Conservation (phyloP, 2,797 vertebrate genomes). For the Monodelphis domestica region DNA sequence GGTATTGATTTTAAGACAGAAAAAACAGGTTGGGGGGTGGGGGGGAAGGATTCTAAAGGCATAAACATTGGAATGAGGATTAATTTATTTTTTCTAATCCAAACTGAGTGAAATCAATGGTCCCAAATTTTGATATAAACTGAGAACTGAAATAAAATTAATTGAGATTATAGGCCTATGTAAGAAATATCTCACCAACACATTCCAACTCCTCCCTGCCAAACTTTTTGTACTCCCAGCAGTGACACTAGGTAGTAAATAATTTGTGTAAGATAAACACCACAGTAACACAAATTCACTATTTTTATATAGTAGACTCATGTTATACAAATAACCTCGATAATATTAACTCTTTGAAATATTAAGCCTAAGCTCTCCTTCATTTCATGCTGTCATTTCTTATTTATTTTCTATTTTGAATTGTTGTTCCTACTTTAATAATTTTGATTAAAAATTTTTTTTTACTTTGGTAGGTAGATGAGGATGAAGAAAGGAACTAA, state of each 20-base stretch:
- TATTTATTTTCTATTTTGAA: not conserved
- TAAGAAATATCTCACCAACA: not conserved
- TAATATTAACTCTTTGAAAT: not conserved
- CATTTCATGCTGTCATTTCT: not conserved
- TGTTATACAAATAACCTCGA: not conserved
- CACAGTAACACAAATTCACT: not conserved
- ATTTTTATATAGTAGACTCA: not conserved
- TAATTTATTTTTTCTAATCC: not conserved
- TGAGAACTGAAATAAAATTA: not conserved
- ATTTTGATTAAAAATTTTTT: not conserved
- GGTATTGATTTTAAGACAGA: no score
- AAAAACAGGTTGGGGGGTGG: no score
- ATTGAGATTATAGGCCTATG: not conserved
- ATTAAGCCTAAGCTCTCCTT: not conserved
- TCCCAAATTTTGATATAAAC: not conserved
- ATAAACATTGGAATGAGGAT: not conserved
- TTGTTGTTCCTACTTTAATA: not conserved
- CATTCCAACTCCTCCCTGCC: not conserved
- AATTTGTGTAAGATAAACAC: not conserved
- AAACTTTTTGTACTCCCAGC: not conserved
- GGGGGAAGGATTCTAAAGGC: not conserved
- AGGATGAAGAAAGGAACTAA: not conserved
- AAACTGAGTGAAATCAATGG: not conserved
- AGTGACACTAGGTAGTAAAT: not conserved
- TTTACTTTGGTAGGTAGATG: not conserved